A percentile compares a stretch with the other conserved stretches of the same genome.
These are phyloP conservation scores for Danio kyathit DNA, from an alignment of 2,797 vertebrate species.

Conservation along the genomic window DNA sequence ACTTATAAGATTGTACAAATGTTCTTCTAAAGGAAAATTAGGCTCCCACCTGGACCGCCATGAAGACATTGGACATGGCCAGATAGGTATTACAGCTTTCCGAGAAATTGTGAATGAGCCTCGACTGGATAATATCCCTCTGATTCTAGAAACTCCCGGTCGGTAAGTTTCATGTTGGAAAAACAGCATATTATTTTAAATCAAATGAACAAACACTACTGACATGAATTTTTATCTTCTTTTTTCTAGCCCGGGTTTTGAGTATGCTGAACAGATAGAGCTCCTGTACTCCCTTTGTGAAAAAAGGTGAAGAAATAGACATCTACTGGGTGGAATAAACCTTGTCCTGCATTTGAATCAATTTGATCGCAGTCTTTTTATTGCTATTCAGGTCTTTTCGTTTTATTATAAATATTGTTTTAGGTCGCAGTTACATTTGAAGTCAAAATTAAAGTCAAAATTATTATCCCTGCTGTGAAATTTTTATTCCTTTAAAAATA, in stretches of 20 bases:
- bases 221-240: constrained; percentile 8
- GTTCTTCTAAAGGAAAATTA: constrained; percentile 72
- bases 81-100: constrained; percentile 82
- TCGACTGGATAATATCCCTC: constrained; percentile 78
- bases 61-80: constrained; percentile 81
- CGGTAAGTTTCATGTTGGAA: constrained; percentile 68
- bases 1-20: background rate
- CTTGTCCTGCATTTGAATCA: background rate
- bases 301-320: constrained; percentile 28
- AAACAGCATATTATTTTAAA: background rate
- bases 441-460: too few relatives aligned
- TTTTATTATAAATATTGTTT: too few relatives aligned
- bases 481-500: too few relatives aligned
- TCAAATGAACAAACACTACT: background rate
- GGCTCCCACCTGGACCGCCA: constrained; percentile 84
- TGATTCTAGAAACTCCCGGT: constrained; percentile 84
- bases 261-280: constrained; percentile 78
- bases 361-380: too few relatives aligned
- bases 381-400: too few relatives aligned
- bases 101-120: constrained; percentile 82
- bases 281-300: constrained; percentile 78
- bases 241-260: constrained; percentile 75
- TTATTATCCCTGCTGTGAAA: too few relatives aligned
- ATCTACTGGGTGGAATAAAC: constrained; percentile 7
- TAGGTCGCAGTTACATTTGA: too few relatives aligned